Percentiles rank a stretch among this genome's conserved stretches.
These are phyloP conservation scores for Isaurus tuberculatus DNA, from an alignment of 92 coral and sea anemone species.

Conservation along the genomic window DNA sequence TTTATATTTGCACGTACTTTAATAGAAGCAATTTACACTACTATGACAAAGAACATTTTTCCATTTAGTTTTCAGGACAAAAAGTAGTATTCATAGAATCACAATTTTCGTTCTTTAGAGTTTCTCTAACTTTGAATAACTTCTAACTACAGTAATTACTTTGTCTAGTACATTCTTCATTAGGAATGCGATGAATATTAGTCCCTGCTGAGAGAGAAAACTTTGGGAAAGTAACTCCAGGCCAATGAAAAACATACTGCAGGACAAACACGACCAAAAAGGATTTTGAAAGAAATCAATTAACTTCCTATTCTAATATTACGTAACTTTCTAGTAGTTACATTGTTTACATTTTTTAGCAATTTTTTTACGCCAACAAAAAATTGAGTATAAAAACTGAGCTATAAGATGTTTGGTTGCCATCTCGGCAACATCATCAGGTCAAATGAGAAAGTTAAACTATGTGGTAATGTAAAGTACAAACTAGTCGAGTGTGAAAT, in stretches of 20 bases:
- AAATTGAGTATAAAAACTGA: no score
- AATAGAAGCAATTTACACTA: neutral
- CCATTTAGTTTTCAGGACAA: neutral
- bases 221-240: neutral
- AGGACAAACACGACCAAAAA: neutral
- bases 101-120: neutral
- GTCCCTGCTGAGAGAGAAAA: neutral
- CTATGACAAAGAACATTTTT: neutral
- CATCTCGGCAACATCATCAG: no score
- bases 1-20: neutral
- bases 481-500: no score
- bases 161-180: neutral
- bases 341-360: no score
- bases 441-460: no score
- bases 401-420: no score
- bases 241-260: neutral
- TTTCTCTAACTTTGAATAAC: neutral
- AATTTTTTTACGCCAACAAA: no score
- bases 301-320: neutral
- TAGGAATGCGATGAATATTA: neutral
- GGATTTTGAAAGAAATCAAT: neutral
- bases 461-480: no score
- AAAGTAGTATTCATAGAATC: no score
- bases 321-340: no score
- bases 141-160: neutral